phyloP scores from a whole-genome alignment of 2,113 vertebrate species.

The Misgurnus mizolepis region DNA sequence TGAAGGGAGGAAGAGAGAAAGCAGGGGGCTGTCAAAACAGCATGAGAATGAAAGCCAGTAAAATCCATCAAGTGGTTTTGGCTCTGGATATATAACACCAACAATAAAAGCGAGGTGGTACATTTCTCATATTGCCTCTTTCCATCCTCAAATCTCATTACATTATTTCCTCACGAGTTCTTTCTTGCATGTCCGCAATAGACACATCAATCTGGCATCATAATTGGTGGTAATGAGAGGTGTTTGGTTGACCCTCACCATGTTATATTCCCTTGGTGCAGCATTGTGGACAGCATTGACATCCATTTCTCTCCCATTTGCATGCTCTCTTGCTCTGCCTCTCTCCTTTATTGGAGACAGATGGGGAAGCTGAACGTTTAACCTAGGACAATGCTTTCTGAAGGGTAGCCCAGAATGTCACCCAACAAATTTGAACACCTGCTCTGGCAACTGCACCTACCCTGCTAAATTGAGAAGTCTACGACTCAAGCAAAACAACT shows the following conservation, averaged over 20 bases:
- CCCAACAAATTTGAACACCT: constrained; percentile 51
- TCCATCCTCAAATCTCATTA: constrained; percentile 1
- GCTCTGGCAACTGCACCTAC: constrained; percentile 47
- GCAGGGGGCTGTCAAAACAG: constrained; percentile 35
- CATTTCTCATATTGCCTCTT: constrained; percentile 25
- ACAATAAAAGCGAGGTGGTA: constrained; percentile 39
- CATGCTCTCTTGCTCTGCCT: not conserved
- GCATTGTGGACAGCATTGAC: constrained; percentile 6
- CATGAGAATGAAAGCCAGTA: constrained; percentile 36
- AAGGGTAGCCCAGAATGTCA: constrained; percentile 48
- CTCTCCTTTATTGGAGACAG: constrained; percentile 43
- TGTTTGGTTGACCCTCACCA: constrained; percentile 47
- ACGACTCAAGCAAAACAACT: constrained; percentile 4
- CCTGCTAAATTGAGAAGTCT: constrained; percentile 36
- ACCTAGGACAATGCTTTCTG: constrained; percentile 44
- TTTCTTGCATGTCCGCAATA: constrained; percentile 30
- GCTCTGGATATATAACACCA: constrained; percentile 50
- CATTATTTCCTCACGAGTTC: constrained; percentile 36
- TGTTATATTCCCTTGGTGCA: constrained; percentile 33
- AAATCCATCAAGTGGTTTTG: constrained; percentile 47
- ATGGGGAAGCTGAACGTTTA: constrained; percentile 47
- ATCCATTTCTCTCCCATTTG: constrained; percentile 9
- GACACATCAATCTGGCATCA: constrained; percentile 46
- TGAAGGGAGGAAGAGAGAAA: constrained; percentile 14
- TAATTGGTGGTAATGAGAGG: constrained; percentile 49